Evolutionary conservation across 1,140 invertebrate species (phyloP).

Genomic region (Aphelenchoides besseyi): DNA sequence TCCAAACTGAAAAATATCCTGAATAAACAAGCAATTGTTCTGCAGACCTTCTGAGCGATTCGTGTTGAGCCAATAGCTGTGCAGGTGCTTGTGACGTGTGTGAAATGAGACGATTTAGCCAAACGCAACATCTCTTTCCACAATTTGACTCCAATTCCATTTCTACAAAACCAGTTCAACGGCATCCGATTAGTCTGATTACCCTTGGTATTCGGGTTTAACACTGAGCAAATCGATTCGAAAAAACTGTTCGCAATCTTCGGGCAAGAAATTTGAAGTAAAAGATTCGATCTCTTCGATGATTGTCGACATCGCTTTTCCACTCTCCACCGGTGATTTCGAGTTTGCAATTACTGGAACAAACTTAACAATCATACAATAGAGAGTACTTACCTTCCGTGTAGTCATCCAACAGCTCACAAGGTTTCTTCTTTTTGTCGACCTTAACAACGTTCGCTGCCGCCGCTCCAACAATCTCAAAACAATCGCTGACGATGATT

Average conservation of each 20-base stretch:
- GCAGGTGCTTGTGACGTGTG: background rate
- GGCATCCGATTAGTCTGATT: no score
- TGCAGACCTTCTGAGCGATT: background rate
- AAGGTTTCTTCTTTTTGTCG: background rate
- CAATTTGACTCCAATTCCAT: background rate
- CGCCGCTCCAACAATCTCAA: background rate
- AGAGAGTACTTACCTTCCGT: background rate
- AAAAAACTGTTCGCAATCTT: background rate
- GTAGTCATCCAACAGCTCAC: background rate
- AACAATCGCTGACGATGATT: slow-evolving; percentile 1
- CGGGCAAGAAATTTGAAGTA: slow-evolving; percentile 8
- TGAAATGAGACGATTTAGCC: background rate
- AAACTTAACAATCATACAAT: background rate
- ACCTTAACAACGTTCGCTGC: background rate
- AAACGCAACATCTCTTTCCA: background rate
- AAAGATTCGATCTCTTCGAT: background rate
- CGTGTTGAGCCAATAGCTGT: background rate
- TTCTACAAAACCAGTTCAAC: no score
- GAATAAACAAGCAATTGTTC: background rate
- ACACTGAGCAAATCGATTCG: background rate
- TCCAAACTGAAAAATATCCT: background rate
- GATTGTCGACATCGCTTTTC: background rate
- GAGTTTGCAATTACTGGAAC: background rate
- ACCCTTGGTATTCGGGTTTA: slow-evolving; percentile 2
- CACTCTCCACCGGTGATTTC: background rate